A percentile compares a stretch with the other conserved stretches of the same genome.
Conservation (phyloP, 2,113 vertebrate genomes). For the Mastomys natalensis region DNA sequence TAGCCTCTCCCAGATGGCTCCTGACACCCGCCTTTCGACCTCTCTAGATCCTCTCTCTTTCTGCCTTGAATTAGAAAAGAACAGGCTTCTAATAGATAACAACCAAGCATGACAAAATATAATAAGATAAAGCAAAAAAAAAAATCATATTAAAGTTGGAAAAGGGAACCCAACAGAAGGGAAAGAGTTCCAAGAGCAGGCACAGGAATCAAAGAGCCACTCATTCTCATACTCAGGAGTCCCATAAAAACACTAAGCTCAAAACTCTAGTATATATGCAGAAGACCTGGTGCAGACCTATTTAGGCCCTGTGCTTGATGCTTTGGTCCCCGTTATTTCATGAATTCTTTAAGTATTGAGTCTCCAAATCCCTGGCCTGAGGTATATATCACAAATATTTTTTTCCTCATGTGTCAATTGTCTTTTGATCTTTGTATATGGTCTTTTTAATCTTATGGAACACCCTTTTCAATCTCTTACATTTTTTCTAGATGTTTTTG, state of each 20-base stretch:
- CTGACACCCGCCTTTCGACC: too few relatives aligned
- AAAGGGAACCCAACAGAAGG: background rate
- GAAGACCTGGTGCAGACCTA: background rate
- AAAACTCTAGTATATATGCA: background rate
- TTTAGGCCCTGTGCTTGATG: background rate
- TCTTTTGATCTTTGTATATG: background rate
- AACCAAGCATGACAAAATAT: background rate
- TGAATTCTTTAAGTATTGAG: constrained; percentile 39
- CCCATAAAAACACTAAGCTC: too few relatives aligned
- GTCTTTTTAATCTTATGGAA: constrained; percentile 3
- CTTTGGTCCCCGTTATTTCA: background rate
- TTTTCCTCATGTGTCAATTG: background rate
- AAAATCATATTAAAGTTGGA: background rate
- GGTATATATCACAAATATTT: background rate
- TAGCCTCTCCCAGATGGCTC: too few relatives aligned
- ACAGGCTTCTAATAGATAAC: background rate
- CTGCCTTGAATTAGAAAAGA: background rate
- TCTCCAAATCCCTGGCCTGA: background rate
- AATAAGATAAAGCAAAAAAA: background rate
- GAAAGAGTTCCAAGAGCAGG: background rate
- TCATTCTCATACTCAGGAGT: background rate
- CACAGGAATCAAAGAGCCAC: too few relatives aligned
- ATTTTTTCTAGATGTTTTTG: background rate
- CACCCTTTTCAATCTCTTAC: background rate
- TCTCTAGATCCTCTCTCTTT: background rate